phyloP scores from a whole-genome alignment of 2,888 invertebrate species.

The Metopia argyrocephala region DNA sequence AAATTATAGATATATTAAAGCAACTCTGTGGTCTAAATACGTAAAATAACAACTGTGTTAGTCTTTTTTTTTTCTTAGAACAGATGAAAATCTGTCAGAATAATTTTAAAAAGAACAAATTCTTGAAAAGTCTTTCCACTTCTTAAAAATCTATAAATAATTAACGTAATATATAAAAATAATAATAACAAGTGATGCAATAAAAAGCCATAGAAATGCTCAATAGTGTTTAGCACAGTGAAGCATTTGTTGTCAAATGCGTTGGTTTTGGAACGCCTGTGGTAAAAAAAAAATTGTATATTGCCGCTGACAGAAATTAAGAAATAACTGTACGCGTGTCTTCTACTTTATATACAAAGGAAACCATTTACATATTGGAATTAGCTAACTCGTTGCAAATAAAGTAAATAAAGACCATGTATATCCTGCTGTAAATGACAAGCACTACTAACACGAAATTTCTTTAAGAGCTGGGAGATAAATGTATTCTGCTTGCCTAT shows the following conservation, averaged over 20 bases:
- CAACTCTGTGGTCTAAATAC: neutral
- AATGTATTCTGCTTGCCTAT: no score
- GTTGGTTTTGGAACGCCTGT: neutral
- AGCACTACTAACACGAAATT: no score
- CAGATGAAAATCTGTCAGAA: conserved; percentile 7
- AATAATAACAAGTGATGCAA: neutral
- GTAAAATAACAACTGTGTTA: neutral
- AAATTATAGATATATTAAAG: neutral
- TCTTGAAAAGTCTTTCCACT: neutral
- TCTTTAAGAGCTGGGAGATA: no score
- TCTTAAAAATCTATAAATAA: conserved; percentile 14
- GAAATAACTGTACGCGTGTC: neutral
- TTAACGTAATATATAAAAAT: neutral
- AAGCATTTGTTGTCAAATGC: neutral
- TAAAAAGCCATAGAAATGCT: conserved; percentile 12
- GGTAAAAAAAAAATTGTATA: no score
- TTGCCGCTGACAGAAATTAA: neutral
- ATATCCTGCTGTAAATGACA: no score
- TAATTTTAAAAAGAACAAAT: neutral
- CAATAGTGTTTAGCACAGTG: neutral
- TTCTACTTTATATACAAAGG: neutral
- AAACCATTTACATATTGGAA: neutral
- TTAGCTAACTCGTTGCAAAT: no score
- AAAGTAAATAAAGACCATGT: no score
- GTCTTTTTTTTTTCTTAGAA: neutral